phyloP scores from a whole-genome alignment of 2,888 invertebrate species.

The Melikaiella ostensackeni region DNA sequence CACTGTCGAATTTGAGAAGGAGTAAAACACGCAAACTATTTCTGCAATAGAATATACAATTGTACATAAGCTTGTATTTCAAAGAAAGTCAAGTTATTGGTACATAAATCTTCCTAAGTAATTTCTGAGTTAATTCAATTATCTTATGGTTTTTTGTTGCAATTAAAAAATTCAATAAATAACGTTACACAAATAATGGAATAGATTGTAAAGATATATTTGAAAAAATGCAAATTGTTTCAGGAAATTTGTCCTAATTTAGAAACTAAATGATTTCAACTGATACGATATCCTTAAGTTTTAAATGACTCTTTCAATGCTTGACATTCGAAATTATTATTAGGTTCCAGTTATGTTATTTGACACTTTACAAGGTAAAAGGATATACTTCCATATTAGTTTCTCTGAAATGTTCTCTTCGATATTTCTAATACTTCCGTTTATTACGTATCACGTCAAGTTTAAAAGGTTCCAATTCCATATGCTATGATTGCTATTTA shows the following conservation, averaged over 20 bases:
- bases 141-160: too few relatives aligned
- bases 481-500: not conserved
- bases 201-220: not conserved
- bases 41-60: not conserved
- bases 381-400: not conserved
- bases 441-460: not conserved
- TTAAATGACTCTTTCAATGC: not conserved
- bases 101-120: too few relatives aligned
- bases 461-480: not conserved
- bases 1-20: not conserved
- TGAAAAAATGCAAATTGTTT: too few relatives aligned
- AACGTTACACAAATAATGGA: not conserved
- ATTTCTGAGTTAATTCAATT: too few relatives aligned
- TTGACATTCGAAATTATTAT: not conserved
- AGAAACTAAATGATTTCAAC: not conserved
- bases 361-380: not conserved
- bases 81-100: too few relatives aligned
- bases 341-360: constrained; percentile 2
- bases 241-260: not conserved
- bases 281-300: not conserved
- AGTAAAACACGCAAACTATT: not conserved
- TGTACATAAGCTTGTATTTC: too few relatives aligned
- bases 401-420: not conserved
- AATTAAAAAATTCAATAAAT: not conserved
- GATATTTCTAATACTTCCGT: constrained; percentile 14